Base-by-base conservation (phyloP, 1,140 invertebrate genomes). In the Drosophila serrata region DNA sequence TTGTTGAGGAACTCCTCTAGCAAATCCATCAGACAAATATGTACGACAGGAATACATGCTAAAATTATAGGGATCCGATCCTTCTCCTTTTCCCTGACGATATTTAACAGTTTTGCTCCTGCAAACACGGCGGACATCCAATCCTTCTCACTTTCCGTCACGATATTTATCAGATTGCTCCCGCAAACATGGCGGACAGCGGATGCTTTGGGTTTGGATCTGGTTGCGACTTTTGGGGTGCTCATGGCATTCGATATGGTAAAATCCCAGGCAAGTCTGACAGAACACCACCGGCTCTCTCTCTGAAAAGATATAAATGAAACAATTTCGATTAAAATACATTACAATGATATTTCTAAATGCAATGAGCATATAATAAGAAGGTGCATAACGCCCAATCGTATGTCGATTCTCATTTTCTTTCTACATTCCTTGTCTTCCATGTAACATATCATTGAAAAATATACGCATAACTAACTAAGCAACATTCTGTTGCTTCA, bases 241-340 rank as follows among this genome's bases (percentile, higher is more conserved):
- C 33, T 77, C 78, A 7, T 81, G 62, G 43, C 81, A 85, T 3
- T 81, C 73, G 12, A 69, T 15, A 42, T 85, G 82, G 40, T 49
- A 81, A 8, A 35, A 46, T 9, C 59, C 67, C n/a, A 40, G 49
- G 27, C 81, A 85, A 17, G 27, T 43, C 22, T 64, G 59, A n/a
- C 81, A 85, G 29, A 31, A 56, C 12, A 24, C 63, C 24, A 39
- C 63, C 17, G 56, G 57, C 8, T 73, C 68, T 1, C 43, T 31
- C 3, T 65, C 81, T 80, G 48, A 11, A 70, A 22, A 12, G 11
- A 40, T 5, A 40, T 7, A 53, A 19, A 19, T n/a, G 15, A 33
- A 33, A 22, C 31, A 17, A 33, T 13, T 33, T 5, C 0, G 3
- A 19, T 19, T 19, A 51, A 31, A 33, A 31, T 17, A 2, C 9